phyloP scores from a whole-genome alignment of 1,140 invertebrate genomes.

The Anthonomus grandis region DNA sequence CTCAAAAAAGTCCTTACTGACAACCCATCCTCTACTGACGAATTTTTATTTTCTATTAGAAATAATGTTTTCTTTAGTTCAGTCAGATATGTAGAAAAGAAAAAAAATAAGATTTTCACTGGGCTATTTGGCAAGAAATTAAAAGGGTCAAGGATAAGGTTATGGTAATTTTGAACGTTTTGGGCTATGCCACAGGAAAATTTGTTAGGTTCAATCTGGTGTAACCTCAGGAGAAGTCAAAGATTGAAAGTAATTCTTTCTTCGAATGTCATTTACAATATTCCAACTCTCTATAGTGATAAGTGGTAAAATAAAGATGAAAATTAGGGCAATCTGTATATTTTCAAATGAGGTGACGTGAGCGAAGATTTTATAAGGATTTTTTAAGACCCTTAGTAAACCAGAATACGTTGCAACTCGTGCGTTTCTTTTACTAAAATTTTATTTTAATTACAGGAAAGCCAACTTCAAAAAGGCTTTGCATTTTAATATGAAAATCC shows the following conservation, averaged over 20 bases:
- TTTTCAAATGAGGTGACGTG: no score
- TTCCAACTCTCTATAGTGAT: no score
- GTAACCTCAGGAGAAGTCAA: no score
- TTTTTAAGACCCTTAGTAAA: not conserved
- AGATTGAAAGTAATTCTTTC: no score
- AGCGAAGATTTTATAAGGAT: not conserved
- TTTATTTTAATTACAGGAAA: not conserved
- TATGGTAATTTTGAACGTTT: no score
- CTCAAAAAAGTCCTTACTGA: not conserved
- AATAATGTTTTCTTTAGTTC: not conserved
- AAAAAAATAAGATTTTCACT: not conserved
- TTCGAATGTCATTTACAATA: no score
- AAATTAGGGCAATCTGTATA: no score
- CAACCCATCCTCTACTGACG: not conserved
- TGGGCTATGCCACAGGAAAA: no score
- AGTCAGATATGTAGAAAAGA: not conserved
- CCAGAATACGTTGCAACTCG: not conserved
- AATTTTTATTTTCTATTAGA: not conserved
- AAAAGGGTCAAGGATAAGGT: no score
- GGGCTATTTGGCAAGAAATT: not conserved
- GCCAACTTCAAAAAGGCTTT: not conserved
- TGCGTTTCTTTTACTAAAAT: not conserved
- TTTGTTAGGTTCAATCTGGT: no score
- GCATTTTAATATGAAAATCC: not conserved
- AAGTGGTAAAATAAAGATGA: no score